phyloP scores from a whole-genome alignment of 2,113 vertebrate genomes.

The Zapus hudsonius region DNA sequence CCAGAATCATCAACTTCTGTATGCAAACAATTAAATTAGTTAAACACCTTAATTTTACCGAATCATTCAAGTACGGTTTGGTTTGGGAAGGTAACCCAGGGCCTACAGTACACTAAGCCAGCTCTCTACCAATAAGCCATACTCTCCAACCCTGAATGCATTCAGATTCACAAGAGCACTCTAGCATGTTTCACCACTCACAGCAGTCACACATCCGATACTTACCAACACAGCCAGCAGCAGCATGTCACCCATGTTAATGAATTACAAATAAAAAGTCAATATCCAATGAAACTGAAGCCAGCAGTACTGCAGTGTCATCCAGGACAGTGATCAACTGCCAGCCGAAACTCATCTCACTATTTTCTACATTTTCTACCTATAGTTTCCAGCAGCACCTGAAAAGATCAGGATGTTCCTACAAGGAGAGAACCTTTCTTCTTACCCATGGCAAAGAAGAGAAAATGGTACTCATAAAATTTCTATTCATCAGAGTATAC shows the following conservation, averaged over 20 bases:
- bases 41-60: conserved; percentile 16
- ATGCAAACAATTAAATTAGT: not conserved
- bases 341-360: not conserved
- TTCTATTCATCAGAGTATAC: not conserved
- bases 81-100: not conserved
- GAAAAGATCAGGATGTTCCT: not conserved
- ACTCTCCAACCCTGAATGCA: too few species aligned
- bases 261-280: conserved; percentile 28
- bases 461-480: not conserved
- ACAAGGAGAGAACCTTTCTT: not conserved
- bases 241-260: not conserved
- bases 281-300: not conserved
- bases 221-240: not conserved
- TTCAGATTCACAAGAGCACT: not conserved
- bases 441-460: not conserved
- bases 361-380: not conserved
- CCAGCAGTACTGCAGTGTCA: not conserved
- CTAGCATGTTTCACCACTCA: not conserved
- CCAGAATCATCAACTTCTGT: not conserved
- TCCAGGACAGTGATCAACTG: not conserved
- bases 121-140: too few species aligned
- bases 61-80: not conserved
- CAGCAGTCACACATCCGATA: not conserved
- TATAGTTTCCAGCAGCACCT: not conserved
- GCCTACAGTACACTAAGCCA: not conserved